A percentile compares a stretch with the other conserved stretches of the same genome.
phyloP scores from a whole-genome alignment of 2,797 vertebrate genomes.

The Tokudaia tokunoshimensis region DNA sequence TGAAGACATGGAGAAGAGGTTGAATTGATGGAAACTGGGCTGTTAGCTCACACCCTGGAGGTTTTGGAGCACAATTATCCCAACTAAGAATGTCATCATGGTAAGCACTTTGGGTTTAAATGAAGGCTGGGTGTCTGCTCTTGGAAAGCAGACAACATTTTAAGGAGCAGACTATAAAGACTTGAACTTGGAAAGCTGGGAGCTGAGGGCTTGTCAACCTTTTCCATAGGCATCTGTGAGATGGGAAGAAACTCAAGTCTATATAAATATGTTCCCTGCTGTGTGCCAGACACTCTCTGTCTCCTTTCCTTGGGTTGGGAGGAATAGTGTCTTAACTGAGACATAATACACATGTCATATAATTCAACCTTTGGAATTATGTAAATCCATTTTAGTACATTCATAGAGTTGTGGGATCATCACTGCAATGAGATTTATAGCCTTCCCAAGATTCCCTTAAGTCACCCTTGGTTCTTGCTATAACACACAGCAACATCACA shows the following conservation, averaged over 20 bases:
- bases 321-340: background rate
- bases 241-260: background rate
- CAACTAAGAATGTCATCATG: background rate
- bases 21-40: background rate
- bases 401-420: background rate
- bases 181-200: conserved; percentile 49
- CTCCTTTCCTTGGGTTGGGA: background rate
- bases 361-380: background rate
- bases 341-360: background rate
- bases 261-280: background rate
- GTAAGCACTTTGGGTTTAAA: background rate
- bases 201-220: background rate
- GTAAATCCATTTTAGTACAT: background rate
- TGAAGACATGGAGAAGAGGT: background rate
- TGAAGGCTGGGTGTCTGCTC: background rate
- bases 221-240: conserved; percentile 27
- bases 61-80: background rate
- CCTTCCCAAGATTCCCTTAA: background rate
- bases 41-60: background rate
- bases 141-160: conserved; percentile 26
- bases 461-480: background rate
- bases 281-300: background rate
- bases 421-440: background rate
- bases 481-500: background rate
- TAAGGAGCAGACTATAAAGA: background rate